Evolutionary conservation across 2,113 vertebrate genomes (phyloP), one percentile per base, ranked within the genome.

Genomic region (Pomatorhinus ruficollis): DNA sequence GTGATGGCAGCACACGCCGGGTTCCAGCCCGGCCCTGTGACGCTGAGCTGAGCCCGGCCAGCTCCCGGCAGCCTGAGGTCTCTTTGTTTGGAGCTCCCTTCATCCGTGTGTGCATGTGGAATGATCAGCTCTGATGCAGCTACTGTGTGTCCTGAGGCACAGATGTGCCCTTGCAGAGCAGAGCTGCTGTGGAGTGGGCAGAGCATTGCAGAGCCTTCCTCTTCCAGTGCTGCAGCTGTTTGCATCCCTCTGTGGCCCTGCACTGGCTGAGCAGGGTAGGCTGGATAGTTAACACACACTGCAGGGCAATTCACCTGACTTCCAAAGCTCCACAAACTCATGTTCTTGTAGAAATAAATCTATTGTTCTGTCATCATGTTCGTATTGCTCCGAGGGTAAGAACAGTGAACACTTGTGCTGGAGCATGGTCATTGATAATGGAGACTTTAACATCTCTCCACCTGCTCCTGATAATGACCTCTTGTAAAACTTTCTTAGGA

Each of bases 141-240:
- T 37, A 0, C 50, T 44, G 6, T 5, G 1, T 30, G 49, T 82
- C 25, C 8, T 4, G 54, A 31, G 76, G 63, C 44, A 24, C 16
- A 4, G 35, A 7, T 1, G 0, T 12, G 3, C 3, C 3, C 45
- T 15, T 12, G 45, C 2, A 13, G 31, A 35, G 24, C 70, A 63
- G 39, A n/a, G 72, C 64, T 59, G 61, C 78, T 44, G 52, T 9
- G 5, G 8, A 31, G 18, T 1, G 45, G 49, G 37, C n/a, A 33
- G 39, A 14, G 39, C n/a, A 1, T 5, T 24, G 54, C 70, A n/a
- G 37, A 44, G 50, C 61, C 54, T 37, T 42, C 25, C 63, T 47
- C 24, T 37, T 23, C 1, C 14, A 14, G 1, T 5, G 31, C 9
- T 23, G 1, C 60, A 21, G 65, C 64, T 68, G 47, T 35, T 75